Base-by-base conservation (phyloP, 2,797 vertebrate species). In the Neoniphon sammara region DNA sequence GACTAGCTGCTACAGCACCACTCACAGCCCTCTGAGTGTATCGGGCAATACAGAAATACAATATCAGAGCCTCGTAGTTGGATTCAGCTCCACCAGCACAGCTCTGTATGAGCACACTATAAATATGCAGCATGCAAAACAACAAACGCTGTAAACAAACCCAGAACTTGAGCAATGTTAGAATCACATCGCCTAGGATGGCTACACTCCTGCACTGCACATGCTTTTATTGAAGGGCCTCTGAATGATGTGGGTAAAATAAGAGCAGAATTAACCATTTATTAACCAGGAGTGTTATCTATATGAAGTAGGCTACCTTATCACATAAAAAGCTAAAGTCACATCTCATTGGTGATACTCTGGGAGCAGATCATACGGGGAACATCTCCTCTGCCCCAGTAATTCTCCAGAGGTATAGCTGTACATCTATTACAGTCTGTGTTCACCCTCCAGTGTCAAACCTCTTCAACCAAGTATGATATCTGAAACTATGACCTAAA, bases 401-500 rank as follows among this genome's bases (percentile, higher is more conserved):
- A 18, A 18, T 47, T 47, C 4, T n/a, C 15, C 44, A n/a, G 17
- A n/a, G 18, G 46, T n/a, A 15, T 21, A n/a, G 49, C 7, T 54
- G 25, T n/a, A 50, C 27, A 21, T 69, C 54, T 68, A 31, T 66
- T 42, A 42, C 76, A 54, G 71, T 27, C 36, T 56, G 57, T 53
- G 56, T 44, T 53, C 34, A 21, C 70, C 54, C 10, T 57, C 66
- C 4, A 42, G 46, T 64, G 44, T 53, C 63, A 64, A 70, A 75
- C 70, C 71, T 70, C 57, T 66, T 69, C 53, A 80, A 81, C 77
- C 65, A 67, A 79, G 82, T 73, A 47, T 73, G 87, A 86, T 84
- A 91, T 82, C 66, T 85, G 84, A 87, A 83, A 79, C 84, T 85
- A 78, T 78, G 85, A 85, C 83, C 87, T 85, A 78, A 87, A 90